A percentile compares a stretch with the other conserved stretches of the same genome.
Evolutionary conservation across 2,113 vertebrate species (phyloP).

Genomic region (Sylvia atricapilla): DNA sequence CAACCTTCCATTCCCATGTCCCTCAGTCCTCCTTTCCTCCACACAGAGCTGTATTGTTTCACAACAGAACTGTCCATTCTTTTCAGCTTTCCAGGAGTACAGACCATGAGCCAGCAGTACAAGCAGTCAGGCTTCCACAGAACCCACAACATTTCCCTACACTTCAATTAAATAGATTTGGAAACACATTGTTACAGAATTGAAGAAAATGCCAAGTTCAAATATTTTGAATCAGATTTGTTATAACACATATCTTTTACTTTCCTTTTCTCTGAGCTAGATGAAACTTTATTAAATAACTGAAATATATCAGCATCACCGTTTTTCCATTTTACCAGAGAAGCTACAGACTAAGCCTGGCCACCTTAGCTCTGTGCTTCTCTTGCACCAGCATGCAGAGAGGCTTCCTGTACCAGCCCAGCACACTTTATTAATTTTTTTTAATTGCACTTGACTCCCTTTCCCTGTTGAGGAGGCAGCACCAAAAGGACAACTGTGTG

Average conservation of each 20-base stretch:
- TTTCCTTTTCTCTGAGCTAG: not conserved
- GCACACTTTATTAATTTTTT: not conserved
- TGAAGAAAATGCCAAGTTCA: not conserved
- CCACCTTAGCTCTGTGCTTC: not conserved
- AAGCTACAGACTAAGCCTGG: not conserved
- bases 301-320: not conserved
- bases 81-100: not conserved
- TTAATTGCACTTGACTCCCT: not conserved
- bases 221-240: not conserved
- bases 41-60: not conserved
- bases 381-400: not conserved
- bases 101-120: not conserved
- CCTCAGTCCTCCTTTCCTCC: not conserved
- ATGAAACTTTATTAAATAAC: not conserved
- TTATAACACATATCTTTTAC: not conserved
- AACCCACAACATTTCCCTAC: not conserved
- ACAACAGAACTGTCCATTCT: not conserved
- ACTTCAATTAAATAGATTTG: not conserved
- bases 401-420: not conserved
- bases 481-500: conserved; percentile 15
- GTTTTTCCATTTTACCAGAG: not conserved
- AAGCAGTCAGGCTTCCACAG: not conserved
- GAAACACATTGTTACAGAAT: not conserved
- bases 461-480: not conserved
- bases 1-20: not conserved